Evolutionary conservation across 2,888 invertebrate genomes (phyloP).

Genomic region (Lochmaea capreae): DNA sequence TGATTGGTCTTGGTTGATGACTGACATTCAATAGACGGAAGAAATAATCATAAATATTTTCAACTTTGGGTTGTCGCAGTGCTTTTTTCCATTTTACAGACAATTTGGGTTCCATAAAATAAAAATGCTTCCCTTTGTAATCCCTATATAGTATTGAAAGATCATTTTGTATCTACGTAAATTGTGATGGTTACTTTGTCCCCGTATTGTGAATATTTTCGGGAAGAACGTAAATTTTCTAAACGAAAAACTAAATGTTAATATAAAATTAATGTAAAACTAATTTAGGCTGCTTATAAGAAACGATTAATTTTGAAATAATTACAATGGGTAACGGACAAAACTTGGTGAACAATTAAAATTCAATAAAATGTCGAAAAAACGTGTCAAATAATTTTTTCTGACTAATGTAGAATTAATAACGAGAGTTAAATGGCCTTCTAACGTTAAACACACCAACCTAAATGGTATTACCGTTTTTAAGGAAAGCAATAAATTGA

Average conservation of each 20-base stretch:
- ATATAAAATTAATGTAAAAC: constrained; percentile 9
- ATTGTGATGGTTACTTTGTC: not conserved
- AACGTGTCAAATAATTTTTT: constrained; percentile 46
- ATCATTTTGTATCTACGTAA: not conserved
- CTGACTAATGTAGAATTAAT: constrained; percentile 46
- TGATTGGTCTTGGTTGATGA: too few species aligned
- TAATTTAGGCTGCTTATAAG: not conserved
- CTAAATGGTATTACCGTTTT: constrained; percentile 46
- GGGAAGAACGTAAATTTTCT: not conserved
- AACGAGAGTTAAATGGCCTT: constrained; percentile 47
- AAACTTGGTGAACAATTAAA: constrained; percentile 34
- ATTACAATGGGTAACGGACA: not conserved
- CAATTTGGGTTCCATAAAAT: too few species aligned
- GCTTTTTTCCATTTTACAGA: too few species aligned
- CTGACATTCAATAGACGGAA: too few species aligned
- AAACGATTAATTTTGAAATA: not conserved
- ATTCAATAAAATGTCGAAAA: constrained; percentile 37
- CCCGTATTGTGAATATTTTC: not conserved
- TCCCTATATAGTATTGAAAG: not conserved
- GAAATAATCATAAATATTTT: too few species aligned
- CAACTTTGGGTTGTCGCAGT: too few species aligned
- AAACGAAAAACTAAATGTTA: not conserved
- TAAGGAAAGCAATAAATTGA: constrained; percentile 46
- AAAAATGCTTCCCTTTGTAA: too few species aligned
- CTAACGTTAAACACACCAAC: constrained; percentile 42